Conservation (phyloP, 2,113 vertebrate species). For the Pitta sordida region DNA sequence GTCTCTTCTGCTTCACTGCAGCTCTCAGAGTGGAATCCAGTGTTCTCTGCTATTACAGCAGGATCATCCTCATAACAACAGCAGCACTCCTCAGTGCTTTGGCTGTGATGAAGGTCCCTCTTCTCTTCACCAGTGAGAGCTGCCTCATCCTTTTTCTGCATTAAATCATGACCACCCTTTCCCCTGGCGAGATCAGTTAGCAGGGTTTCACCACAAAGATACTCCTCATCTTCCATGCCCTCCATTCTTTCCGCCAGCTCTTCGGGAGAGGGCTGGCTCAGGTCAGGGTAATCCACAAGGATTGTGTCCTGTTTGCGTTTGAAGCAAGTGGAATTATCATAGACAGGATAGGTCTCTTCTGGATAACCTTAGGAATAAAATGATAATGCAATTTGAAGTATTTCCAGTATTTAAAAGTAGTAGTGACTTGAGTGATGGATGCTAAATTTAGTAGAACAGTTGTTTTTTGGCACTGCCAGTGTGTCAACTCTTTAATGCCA, state of each 20-base stretch:
- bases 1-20: constrained; percentile 75
- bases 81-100: constrained; percentile 37
- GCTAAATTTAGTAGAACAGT: background rate
- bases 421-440: background rate
- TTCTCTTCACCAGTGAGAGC: constrained; percentile 55
- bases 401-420: background rate
- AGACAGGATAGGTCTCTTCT: constrained; percentile 86
- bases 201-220: constrained; percentile 16
- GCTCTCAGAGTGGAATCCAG: constrained; percentile 72
- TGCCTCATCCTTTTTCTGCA: background rate
- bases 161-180: background rate
- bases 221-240: constrained; percentile 71
- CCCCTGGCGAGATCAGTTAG: background rate
- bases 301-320: constrained; percentile 66
- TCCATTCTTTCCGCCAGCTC: constrained; percentile 88
- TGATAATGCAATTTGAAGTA: background rate
- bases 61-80: constrained; percentile 71
- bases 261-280: constrained; percentile 82
- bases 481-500: background rate
- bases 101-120: constrained; percentile 67
- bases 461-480: background rate
- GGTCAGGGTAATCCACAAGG: constrained; percentile 71
- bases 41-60: constrained; percentile 83
- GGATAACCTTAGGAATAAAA: constrained; percentile 76
- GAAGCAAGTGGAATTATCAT: constrained; percentile 67